Percentiles rank a stretch among this genome's conserved stretches.
Evolutionary conservation across 2,797 vertebrate genomes (phyloP).

Genomic region (Squalus acanthias): DNA sequence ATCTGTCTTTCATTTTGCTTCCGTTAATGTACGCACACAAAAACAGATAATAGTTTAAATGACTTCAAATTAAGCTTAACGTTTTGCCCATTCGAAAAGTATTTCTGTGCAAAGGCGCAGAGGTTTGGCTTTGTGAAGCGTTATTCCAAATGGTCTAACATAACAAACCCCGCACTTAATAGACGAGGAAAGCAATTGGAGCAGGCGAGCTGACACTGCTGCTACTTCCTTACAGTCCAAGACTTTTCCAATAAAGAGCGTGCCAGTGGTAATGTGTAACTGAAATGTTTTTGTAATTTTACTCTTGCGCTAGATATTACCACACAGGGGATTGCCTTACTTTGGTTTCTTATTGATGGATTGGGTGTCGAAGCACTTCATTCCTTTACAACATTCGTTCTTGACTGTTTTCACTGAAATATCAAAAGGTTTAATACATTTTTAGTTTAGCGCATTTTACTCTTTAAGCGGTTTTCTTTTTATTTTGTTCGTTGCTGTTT

Average conservation of each 20-base stretch:
- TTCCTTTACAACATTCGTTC: background rate
- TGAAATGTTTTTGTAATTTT: conserved; percentile 27
- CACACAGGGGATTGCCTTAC: background rate
- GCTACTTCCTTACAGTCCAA: background rate
- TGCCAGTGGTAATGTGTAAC: background rate
- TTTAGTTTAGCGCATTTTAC: background rate
- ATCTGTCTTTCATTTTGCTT: background rate
- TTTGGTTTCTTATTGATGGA: conserved; percentile 1
- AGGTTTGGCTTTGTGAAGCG: background rate
- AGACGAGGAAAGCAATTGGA: background rate
- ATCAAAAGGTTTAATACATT: background rate
- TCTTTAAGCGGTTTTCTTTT: background rate
- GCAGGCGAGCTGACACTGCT: background rate
- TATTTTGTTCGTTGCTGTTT: background rate
- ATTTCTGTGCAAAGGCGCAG: background rate
- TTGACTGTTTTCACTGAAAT: background rate
- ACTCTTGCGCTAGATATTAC: conserved; percentile 9
- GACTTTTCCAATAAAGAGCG: conserved; percentile 10
- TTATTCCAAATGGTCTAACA: conserved; percentile 10
- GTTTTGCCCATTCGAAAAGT: background rate
- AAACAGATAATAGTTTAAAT: background rate
- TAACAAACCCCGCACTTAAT: background rate
- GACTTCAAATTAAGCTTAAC: background rate
- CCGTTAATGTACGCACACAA: background rate
- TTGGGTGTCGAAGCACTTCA: background rate